Evolutionary conservation across 2,113 vertebrate species (phyloP).

Genomic region (Erinaceus europaeus): DNA sequence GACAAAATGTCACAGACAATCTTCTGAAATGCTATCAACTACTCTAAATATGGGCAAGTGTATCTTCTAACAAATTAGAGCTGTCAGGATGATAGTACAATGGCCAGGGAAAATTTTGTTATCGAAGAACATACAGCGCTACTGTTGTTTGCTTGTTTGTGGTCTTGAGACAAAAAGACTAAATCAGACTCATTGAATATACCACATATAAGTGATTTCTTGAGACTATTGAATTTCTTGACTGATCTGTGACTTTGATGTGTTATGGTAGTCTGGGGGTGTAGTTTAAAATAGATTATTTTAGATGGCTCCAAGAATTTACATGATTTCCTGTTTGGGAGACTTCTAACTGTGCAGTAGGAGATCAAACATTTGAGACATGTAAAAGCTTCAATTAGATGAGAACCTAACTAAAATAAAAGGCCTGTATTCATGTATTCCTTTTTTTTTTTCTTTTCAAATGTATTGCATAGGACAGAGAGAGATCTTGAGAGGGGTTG

Average conservation of each 20-base stretch:
- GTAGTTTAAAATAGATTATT: neutral
- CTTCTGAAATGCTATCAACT: slow-evolving; percentile 78
- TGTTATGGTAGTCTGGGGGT: neutral
- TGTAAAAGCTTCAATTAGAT: neutral
- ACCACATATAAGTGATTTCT: slow-evolving; percentile 32
- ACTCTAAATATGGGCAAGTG: slow-evolving; percentile 73
- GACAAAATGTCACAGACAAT: slow-evolving; percentile 79
- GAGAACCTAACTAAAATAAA: neutral
- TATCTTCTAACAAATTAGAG: slow-evolving; percentile 73
- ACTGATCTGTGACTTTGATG: neutral
- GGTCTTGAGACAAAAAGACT: slow-evolving; percentile 49
- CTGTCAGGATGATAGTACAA: slow-evolving; percentile 72
- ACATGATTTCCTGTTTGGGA: neutral
- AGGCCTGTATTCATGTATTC: too few species aligned
- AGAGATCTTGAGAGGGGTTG: too few species aligned
- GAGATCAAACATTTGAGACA: slow-evolving; percentile 20
- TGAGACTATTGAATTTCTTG: slow-evolving; percentile 49
- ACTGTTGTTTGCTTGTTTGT: slow-evolving; percentile 34
- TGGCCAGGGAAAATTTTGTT: slow-evolving; percentile 72
- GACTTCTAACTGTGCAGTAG: neutral
- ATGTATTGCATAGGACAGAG: too few species aligned
- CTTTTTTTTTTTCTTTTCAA: too few species aligned
- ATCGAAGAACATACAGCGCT: slow-evolving; percentile 63
- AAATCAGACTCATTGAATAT: slow-evolving; percentile 46
- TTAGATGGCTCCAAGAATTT: slow-evolving; percentile 25